Conservation (phyloP, 2,113 vertebrate species). For the Ovibos moschatus region DNA sequence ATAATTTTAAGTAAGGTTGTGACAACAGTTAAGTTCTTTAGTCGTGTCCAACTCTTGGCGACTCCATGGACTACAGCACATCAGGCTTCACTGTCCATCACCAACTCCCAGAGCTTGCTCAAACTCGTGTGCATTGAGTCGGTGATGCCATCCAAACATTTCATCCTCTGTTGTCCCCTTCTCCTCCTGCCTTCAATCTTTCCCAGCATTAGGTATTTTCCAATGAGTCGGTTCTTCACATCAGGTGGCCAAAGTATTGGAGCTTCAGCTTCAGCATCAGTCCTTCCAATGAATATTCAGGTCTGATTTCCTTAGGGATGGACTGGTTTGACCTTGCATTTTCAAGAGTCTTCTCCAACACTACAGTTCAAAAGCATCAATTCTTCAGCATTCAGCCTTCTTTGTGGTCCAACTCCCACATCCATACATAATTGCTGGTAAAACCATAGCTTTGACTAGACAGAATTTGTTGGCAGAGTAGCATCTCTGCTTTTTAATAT, state of each 20-base stretch:
- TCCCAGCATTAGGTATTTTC: not conserved
- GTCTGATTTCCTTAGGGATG: not conserved
- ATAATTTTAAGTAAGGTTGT: not conserved
- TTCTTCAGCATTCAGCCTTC: accelerated
- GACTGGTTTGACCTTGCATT: not conserved
- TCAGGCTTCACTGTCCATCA: not conserved
- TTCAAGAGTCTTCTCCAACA: not conserved
- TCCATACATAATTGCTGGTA: not conserved
- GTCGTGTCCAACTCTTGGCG: accelerated
- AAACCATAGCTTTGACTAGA: not conserved
- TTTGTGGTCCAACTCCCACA: not conserved
- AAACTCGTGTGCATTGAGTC: not conserved
- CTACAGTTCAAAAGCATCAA: not conserved
- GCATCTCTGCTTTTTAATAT: not conserved
- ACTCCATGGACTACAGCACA: not conserved
- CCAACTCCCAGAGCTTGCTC: not conserved
- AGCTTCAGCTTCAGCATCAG: not conserved
- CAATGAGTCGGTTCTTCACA: not conserved
- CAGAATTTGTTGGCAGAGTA: not conserved
- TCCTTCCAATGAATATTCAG: not conserved
- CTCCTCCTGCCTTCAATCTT: not conserved
- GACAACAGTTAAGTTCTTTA: not conserved
- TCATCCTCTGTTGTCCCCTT: not conserved
- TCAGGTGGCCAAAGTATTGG: not conserved
- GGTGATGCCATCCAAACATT: not conserved